These are phyloP conservation scores for Okapia johnstoni DNA, from an alignment of 2,113 vertebrate species.

Conservation along the genomic window DNA sequence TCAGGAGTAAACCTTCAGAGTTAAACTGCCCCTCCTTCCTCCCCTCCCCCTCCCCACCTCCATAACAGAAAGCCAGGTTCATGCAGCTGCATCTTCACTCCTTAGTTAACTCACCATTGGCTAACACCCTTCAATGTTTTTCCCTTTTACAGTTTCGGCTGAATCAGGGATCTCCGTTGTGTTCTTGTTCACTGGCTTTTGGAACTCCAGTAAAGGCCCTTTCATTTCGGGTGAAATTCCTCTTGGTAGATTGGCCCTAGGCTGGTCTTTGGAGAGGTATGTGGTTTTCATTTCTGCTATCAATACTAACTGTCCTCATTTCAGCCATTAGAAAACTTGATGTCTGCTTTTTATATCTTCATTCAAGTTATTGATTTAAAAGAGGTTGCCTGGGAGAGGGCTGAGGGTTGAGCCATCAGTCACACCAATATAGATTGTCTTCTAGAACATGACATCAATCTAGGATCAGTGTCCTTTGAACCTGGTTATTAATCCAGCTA, in stretches of 20 bases:
- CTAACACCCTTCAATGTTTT: neutral
- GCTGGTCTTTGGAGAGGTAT: neutral
- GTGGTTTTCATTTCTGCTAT: neutral
- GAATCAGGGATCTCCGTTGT: neutral
- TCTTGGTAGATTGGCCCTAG: neutral
- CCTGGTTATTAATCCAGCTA: neutral
- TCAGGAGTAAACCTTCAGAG: conserved; percentile 24
- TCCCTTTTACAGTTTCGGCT: neutral
- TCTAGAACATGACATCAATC: neutral
- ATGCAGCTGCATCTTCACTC: neutral
- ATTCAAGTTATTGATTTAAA: neutral
- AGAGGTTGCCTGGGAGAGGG: neutral
- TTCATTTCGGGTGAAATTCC: neutral
- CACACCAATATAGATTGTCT: neutral
- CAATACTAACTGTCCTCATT: neutral
- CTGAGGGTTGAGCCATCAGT: neutral
- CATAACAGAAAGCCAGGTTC: neutral
- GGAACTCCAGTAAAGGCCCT: neutral
- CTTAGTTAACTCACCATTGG: neutral
- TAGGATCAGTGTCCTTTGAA: neutral
- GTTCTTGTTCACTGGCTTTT: neutral
- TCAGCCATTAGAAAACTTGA: neutral
- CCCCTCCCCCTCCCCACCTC: neutral
- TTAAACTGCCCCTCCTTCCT: neutral
- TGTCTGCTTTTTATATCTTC: neutral